A percentile compares a stretch with the other conserved stretches of the same genome.
Conservation (phyloP, 2,888 invertebrate species). For the Eilema sororculum region DNA sequence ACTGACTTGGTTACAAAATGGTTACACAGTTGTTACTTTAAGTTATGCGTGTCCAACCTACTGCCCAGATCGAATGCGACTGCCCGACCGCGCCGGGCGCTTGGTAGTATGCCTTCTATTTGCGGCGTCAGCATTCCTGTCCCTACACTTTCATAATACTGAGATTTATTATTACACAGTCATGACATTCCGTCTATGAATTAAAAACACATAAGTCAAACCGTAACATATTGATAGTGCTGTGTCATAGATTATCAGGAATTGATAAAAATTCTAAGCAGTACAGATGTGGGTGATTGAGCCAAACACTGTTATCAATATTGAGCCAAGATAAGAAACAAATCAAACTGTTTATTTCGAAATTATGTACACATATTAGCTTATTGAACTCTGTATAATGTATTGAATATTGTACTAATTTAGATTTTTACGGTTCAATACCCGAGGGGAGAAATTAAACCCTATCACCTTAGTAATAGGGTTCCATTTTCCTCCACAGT, state of each 20-base stretch:
- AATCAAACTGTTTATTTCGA: not conserved
- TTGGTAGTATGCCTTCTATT: too few species aligned
- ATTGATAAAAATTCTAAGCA: conserved; percentile 26
- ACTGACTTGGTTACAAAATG: too few species aligned
- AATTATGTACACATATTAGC: not conserved
- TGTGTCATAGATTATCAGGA: conserved; percentile 32
- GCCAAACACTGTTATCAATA: conserved; percentile 23
- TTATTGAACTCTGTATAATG: not conserved
- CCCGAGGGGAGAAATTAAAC: too few species aligned
- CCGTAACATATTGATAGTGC: not conserved
- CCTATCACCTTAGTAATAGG: too few species aligned
- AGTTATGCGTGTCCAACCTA: too few species aligned
- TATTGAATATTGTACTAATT: not conserved
- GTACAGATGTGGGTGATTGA: conserved; percentile 1
- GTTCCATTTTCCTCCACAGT: too few species aligned
- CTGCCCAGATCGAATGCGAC: too few species aligned
- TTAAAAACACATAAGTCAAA: not conserved
- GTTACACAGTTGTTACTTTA: too few species aligned
- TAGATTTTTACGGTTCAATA: not conserved
- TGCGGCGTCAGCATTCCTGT: too few species aligned
- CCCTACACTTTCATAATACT: not conserved
- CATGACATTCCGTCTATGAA: not conserved
- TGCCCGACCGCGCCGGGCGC: too few species aligned
- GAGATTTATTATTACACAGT: not conserved
- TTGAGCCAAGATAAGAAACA: conserved; percentile 18